Percentiles rank a stretch among this genome's conserved stretches.
Evolutionary conservation across 92 coral and sea anemone species (phyloP).

Genomic region (Porites lobata): DNA sequence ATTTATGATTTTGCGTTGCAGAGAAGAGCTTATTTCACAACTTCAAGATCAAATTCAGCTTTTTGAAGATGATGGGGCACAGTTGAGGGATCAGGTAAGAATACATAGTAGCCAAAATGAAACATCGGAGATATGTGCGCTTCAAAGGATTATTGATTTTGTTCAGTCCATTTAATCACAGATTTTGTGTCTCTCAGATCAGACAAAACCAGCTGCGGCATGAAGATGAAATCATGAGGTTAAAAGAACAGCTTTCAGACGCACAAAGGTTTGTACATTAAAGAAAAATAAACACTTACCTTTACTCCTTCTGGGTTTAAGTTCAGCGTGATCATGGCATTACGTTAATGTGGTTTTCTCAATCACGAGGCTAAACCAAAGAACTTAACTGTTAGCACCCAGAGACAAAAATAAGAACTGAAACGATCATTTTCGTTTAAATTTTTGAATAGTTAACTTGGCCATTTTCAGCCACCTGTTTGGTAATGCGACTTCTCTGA

Average conservation of each 20-base stretch:
- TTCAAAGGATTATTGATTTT: neutral
- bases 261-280: conserved; percentile 79
- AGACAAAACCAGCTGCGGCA: conserved; percentile 83
- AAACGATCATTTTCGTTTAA: no score
- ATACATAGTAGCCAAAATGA: no score
- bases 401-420: no score
- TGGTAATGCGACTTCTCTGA: no score
- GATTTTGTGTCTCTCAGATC: conserved; percentile 67
- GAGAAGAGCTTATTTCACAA: conserved; percentile 87
- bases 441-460: no score
- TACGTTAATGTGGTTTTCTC: no score
- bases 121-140: neutral
- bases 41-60: conserved; percentile 91
- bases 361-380: no score
- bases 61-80: conserved; percentile 88
- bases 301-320: no score
- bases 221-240: conserved; percentile 73
- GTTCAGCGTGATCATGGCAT: no score
- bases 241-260: conserved; percentile 90
- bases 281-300: no score
- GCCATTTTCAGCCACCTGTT: no score
- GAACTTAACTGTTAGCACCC: no score
- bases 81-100: conserved; percentile 83
- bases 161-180: neutral
- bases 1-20: conserved; percentile 7